Percentiles rank a stretch among this genome's conserved stretches.
These are phyloP conservation scores for Aldabrachelys gigantea DNA, from an alignment of 2,113 vertebrate species.

Conservation along the genomic window DNA sequence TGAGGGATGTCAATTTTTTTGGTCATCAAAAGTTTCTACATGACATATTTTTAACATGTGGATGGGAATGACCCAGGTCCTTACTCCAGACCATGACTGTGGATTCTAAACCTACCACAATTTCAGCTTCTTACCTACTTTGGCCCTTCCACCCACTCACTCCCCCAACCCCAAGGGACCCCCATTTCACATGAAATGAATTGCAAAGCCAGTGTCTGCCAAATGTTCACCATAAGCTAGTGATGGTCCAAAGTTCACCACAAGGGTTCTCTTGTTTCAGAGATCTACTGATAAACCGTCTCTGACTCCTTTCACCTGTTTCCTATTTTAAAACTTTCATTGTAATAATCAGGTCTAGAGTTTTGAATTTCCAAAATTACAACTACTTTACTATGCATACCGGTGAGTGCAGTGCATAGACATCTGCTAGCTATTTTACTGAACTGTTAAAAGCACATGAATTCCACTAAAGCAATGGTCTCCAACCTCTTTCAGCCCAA, in stretches of 20 bases:
- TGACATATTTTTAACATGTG: not conserved
- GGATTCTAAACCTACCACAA: not conserved
- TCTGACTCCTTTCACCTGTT: not conserved
- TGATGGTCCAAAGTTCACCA: not conserved
- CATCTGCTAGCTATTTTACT: not conserved
- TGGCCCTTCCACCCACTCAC: not conserved
- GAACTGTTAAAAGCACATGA: not conserved
- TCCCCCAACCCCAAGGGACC: not conserved
- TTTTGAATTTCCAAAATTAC: not conserved
- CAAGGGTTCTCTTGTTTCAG: not conserved
- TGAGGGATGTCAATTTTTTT: not conserved
- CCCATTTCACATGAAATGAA: not conserved
- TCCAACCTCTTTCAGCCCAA: too few species aligned
- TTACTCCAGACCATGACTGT: not conserved
- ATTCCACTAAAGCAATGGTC: not conserved
- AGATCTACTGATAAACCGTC: not conserved
- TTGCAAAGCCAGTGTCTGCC: not conserved
- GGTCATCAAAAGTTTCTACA: not conserved
- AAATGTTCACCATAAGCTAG: not conserved
- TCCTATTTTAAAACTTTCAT: not conserved
- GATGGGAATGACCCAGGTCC: not conserved
- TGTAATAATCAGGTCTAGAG: not conserved
- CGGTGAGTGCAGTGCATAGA: too few species aligned
- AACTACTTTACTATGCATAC: fast-evolving
- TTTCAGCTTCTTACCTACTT: not conserved